Base-by-base conservation (phyloP, 2,888 invertebrate genomes). In the Chironomus riparius region DNA sequence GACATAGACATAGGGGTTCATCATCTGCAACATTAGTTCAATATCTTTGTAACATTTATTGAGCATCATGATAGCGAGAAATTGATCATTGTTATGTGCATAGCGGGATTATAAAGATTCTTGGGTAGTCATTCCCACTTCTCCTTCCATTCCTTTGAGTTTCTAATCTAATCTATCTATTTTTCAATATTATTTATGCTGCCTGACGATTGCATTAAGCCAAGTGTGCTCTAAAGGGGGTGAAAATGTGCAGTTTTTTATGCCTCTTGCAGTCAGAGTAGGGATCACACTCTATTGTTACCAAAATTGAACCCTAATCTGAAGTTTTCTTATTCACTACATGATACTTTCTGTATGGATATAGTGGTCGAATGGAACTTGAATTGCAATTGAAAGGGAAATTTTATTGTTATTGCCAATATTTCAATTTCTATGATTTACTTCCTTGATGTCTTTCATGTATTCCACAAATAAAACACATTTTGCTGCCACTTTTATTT, bases 171-270 rank as follows among this genome's bases (percentile, higher is more conserved):
- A 38, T 50, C 38, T 72, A 73, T 69, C 18, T 21, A 62, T 62
- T 69, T 47, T 38, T 38, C n/a, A 24, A n/a, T 47, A 24, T 71
- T 56, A 71, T 71, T 71, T 71, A 71, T 71, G 48, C 24, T 21
- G 70, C 12, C 38, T 56, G 73, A 65, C 65, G 73, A 73, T 73
- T 73, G 65, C 65, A 73, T 73, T 73, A 73, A 22, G 61, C 61
- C 73, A 73, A 73, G 73, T 73, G 73, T n/a, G 62, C 5, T 18
- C 48, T 22, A 65, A 18, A 21, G 13, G 61, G 18, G 62, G 22
- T 56, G 62, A 72, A 62, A 71, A 72, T 72, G 72, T 72, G 61
- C 72, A 56, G 0, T 70, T 18, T 62, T 62, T 62, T 70, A 22
- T 18, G 12, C n/a, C 15, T 21, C 15, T 38, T 47, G 22, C 38